Evolutionary conservation across 2,888 invertebrate genomes (phyloP).

Genomic region (Danaus chrysippus): DNA sequence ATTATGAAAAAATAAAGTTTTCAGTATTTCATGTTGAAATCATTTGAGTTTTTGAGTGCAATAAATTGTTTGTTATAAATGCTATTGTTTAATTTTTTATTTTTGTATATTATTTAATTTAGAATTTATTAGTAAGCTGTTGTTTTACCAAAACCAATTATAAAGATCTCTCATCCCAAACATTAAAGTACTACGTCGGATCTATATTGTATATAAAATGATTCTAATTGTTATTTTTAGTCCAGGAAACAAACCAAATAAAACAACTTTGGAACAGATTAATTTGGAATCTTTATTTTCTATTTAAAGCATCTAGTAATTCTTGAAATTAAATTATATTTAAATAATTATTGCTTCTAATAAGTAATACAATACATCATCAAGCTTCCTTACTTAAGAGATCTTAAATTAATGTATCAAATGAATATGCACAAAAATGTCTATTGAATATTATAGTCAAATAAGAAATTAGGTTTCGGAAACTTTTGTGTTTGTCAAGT

Average conservation of each 20-base stretch:
- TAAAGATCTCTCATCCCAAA: no score
- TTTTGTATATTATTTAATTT: no score
- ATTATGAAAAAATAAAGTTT: background rate
- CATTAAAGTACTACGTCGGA: no score
- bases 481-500: background rate
- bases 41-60: background rate
- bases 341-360: background rate
- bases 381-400: background rate
- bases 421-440: background rate
- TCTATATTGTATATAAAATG: no score
- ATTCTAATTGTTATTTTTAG: no score
- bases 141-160: no score
- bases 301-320: no score
- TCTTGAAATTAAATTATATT: no score
- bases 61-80: background rate
- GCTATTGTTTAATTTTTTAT: background rate
- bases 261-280: no score
- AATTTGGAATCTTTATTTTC: no score
- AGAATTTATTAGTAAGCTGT: no score
- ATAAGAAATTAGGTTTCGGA: slow-evolving; percentile 6
- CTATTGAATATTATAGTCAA: background rate
- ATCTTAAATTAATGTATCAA: background rate
- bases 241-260: no score
- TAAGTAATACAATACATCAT: background rate
- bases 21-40: slow-evolving; percentile 5